These are phyloP conservation scores for Selenia dentaria DNA, from an alignment of 2,888 invertebrate species.

Conservation along the genomic window DNA sequence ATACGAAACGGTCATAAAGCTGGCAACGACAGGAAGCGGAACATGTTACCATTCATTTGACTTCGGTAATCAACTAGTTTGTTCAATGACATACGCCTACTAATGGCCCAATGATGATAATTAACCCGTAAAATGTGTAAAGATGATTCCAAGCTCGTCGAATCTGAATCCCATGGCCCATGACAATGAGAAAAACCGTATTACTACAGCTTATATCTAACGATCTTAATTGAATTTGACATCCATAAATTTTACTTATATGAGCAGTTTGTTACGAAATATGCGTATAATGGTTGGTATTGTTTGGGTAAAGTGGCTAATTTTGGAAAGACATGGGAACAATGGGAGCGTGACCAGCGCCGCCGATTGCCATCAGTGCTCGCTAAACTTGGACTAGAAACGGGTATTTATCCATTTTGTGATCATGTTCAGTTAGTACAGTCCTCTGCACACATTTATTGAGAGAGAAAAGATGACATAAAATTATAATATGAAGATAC, in stretches of 20 bases:
- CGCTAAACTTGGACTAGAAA: slow-evolving; percentile 51
- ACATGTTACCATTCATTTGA: slow-evolving; percentile 16
- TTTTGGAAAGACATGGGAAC: slow-evolving; percentile 62
- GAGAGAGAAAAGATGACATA: too few relatives aligned
- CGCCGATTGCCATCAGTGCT: slow-evolving; percentile 64
- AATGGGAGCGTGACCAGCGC: slow-evolving; percentile 71
- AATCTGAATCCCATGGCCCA: slow-evolving; percentile 6
- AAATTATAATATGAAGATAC: too few relatives aligned
- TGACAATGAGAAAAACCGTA: slow-evolving; percentile 18
- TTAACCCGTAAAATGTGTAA: slow-evolving; percentile 20
- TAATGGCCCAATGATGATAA: slow-evolving; percentile 14
- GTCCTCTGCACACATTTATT: too few relatives aligned
- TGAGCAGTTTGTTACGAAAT: slow-evolving; percentile 46
- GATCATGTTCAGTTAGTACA: slow-evolving; percentile 50
- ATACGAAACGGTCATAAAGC: slow-evolving; percentile 10
- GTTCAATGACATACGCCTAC: slow-evolving; percentile 8
- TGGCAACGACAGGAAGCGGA: slow-evolving; percentile 18
- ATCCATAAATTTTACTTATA: slow-evolving; percentile 28
- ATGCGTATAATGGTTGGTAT: slow-evolving; percentile 39
- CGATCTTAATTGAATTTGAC: slow-evolving; percentile 33
- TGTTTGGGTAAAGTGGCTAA: slow-evolving; percentile 60
- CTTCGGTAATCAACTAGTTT: slow-evolving; percentile 17
- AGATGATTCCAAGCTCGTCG: slow-evolving; percentile 20
- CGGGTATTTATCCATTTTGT: slow-evolving; percentile 52
- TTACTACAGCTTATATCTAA: slow-evolving; percentile 23